Percentiles rank a stretch among this genome's conserved stretches.
Conservation (phyloP, 64 coral and sea anemone genomes). For the Trachythela sp. region DNA sequence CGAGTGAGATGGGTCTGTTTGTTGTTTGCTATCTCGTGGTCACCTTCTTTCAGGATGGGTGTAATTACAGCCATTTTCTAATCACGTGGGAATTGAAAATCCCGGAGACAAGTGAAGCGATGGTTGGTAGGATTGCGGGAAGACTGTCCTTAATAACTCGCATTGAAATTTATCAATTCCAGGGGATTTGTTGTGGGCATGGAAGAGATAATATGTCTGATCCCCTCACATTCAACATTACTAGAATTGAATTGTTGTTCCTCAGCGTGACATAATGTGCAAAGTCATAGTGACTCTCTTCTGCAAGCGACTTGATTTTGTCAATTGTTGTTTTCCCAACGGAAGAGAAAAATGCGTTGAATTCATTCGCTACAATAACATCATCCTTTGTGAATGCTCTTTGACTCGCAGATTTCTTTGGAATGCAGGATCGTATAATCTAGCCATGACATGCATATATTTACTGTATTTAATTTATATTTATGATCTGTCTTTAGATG, state of each 20-base stretch:
- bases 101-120: background rate
- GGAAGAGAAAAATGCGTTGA: slow-evolving; percentile 29
- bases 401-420: slow-evolving; percentile 28
- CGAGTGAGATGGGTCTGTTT: slow-evolving; percentile 41
- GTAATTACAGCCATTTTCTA: slow-evolving; percentile 49
- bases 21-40: slow-evolving; percentile 23
- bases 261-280: slow-evolving; percentile 3
- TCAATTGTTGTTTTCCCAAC: slow-evolving; percentile 32
- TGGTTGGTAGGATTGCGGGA: slow-evolving; percentile 27
- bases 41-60: too few species aligned
- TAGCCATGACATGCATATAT: slow-evolving; percentile 21
- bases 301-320: slow-evolving; percentile 12
- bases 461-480: too few species aligned
- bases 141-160: too few species aligned
- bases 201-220: slow-evolving; percentile 23
- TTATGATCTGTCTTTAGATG: too few species aligned
- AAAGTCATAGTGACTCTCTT: slow-evolving; percentile 5
- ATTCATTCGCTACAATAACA: slow-evolving; percentile 46
- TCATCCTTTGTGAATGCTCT: slow-evolving; percentile 49
- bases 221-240: slow-evolving; percentile 18
- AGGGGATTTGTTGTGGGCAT: slow-evolving; percentile 38
- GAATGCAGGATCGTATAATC: slow-evolving; percentile 24
- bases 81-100: background rate
- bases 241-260: slow-evolving; percentile 47
- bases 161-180: slow-evolving; percentile 37